Evolutionary conservation across 2,888 invertebrate species (phyloP).

Genomic region (Dichetophora obliterata): DNA sequence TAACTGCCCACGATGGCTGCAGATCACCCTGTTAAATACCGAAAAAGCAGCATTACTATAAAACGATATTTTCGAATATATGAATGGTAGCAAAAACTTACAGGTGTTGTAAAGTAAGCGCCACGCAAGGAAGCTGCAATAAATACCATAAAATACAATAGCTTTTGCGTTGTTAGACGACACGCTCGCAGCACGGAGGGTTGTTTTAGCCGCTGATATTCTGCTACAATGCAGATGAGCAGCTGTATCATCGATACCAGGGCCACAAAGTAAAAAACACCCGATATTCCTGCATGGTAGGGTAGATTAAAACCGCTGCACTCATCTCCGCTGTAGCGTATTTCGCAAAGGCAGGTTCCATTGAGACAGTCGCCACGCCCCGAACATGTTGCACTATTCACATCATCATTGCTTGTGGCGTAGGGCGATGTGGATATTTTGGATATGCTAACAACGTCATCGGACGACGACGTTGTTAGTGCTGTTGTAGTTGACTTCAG

Average conservation of each 20-base stretch:
- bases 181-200: conserved; percentile 86
- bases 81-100: conserved; percentile 70
- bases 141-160: conserved; percentile 88
- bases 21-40: conserved; percentile 76
- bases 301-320: conserved; percentile 87
- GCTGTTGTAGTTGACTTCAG: conserved; percentile 58
- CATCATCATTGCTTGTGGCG: conserved; percentile 50
- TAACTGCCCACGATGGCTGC: conserved; percentile 87
- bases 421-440: conserved; percentile 43
- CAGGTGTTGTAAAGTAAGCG: conserved; percentile 91
- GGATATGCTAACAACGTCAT: conserved; percentile 3
- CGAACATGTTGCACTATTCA: conserved; percentile 75
- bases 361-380: conserved; percentile 93
- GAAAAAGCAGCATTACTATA: conserved; percentile 32
- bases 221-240: conserved; percentile 84
- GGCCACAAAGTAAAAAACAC: conserved; percentile 86
- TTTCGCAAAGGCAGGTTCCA: conserved; percentile 92
- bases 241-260: conserved; percentile 88
- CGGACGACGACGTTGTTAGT: conserved; percentile 51
- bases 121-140: conserved; percentile 87
- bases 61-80: neutral
- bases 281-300: conserved; percentile 80
- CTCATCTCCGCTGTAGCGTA: conserved; percentile 85
- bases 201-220: conserved; percentile 86
- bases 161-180: conserved; percentile 89